A percentile compares a stretch with the other conserved stretches of the same genome.
Evolutionary conservation across 2,888 invertebrate genomes (phyloP).

Genomic region (Gnatocerus cornutus): DNA sequence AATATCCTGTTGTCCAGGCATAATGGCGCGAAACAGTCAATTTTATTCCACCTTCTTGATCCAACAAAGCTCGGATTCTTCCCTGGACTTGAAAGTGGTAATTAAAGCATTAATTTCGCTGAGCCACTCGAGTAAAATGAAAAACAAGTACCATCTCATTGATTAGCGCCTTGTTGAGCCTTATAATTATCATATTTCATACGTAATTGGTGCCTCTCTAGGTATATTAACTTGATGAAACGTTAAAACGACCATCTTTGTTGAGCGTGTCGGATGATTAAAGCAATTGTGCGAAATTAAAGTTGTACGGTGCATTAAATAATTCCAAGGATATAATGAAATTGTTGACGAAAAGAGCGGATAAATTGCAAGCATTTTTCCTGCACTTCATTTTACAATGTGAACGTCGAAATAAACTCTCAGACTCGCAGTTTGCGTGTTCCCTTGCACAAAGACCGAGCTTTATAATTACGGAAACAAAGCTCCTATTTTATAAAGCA

Average conservation of each 20-base stretch:
- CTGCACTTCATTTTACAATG: slow-evolving; percentile 40
- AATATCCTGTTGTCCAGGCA: slow-evolving; percentile 36
- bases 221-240: slow-evolving; percentile 35
- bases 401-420: slow-evolving; percentile 50
- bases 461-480: slow-evolving; percentile 58
- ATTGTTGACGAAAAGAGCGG: slow-evolving; percentile 50
- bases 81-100: slow-evolving; percentile 3
- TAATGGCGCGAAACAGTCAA: background rate
- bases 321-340: slow-evolving; percentile 34
- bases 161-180: slow-evolving; percentile 14
- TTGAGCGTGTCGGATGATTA: slow-evolving; percentile 38
- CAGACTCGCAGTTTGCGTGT: slow-evolving; percentile 47
- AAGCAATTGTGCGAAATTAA: slow-evolving; percentile 40
- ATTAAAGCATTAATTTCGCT: slow-evolving; percentile 32
- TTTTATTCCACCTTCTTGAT: background rate
- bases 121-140: slow-evolving; percentile 1
- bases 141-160: slow-evolving; percentile 4
- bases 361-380: slow-evolving; percentile 56
- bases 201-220: slow-evolving; percentile 6
- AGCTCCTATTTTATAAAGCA: slow-evolving; percentile 55
- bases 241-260: slow-evolving; percentile 34
- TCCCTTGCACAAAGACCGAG: slow-evolving; percentile 50
- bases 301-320: slow-evolving; percentile 35
- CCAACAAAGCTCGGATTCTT: background rate
- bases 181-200: slow-evolving; percentile 29